Percentiles rank a stretch among this genome's conserved stretches.
Evolutionary conservation across 2,113 vertebrate genomes (phyloP).

Genomic region (Murina feae): DNA sequence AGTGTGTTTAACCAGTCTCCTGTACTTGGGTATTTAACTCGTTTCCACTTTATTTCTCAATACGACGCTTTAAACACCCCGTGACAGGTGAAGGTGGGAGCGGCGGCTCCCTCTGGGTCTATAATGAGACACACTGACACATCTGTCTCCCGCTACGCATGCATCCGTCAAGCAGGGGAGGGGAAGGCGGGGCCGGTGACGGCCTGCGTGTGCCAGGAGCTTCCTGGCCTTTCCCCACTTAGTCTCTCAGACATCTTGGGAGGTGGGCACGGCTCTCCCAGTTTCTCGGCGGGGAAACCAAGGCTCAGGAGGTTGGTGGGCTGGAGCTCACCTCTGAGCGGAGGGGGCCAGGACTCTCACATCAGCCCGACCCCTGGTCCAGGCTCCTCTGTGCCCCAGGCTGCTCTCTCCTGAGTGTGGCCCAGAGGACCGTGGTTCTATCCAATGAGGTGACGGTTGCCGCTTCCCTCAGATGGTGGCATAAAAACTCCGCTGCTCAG

Average conservation of each 20-base stretch:
- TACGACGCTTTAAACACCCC: neutral
- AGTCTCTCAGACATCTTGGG: rapidly evolving
- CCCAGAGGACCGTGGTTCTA: too few relatives aligned
- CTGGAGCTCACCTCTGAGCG: too few relatives aligned
- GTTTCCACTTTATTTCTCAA: neutral
- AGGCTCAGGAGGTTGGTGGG: neutral
- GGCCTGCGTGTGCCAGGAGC: rapidly evolving
- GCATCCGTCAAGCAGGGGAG: neutral
- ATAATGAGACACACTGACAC: neutral
- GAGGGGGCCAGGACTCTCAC: neutral
- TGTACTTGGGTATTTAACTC: neutral
- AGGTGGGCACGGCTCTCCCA: neutral
- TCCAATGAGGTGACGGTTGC: neutral
- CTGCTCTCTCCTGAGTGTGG: neutral
- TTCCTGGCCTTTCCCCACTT: rapidly evolving
- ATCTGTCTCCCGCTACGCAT: neutral
- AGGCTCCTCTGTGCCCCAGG: neutral
- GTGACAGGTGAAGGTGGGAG: neutral
- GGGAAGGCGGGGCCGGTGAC: neutral
- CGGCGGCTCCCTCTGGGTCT: neutral
- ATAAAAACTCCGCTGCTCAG: neutral
- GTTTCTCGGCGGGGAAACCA: neutral
- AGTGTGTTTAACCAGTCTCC: slow-evolving; percentile 39
- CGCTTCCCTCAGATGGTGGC: neutral
- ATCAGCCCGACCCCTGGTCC: neutral